These are phyloP conservation scores for Malacosoma neustria DNA, from an alignment of 2,888 invertebrate species.

Conservation along the genomic window DNA sequence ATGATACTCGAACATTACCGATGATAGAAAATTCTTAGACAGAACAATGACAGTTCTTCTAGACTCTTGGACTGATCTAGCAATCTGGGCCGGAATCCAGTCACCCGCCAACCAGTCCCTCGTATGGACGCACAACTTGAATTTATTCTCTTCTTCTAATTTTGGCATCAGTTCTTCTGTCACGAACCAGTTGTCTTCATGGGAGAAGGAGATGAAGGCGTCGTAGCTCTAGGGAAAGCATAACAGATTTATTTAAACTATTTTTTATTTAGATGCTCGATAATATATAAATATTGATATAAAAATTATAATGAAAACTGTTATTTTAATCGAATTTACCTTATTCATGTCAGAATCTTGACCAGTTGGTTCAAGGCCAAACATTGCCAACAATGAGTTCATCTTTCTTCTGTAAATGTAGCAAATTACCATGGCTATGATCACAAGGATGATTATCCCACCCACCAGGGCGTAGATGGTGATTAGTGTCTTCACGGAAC, in stretches of 20 bases:
- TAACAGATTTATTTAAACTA: too few species aligned
- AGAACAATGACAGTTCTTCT: background rate
- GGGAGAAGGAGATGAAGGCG: background rate
- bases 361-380: background rate
- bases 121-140: background rate
- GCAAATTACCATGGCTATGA: too few species aligned
- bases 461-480: too few species aligned
- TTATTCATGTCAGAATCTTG: background rate
- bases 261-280: too few species aligned
- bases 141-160: background rate
- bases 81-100: background rate
- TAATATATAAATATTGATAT: too few species aligned
- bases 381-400: background rate
- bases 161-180: background rate
- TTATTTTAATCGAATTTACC: too few species aligned
- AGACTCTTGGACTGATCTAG: background rate
- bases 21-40: background rate
- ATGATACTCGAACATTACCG: background rate
- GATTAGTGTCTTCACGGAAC: too few species aligned
- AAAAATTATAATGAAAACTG: too few species aligned
- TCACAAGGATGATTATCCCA: too few species aligned
- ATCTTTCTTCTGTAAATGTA: background rate
- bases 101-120: background rate
- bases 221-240: background rate
- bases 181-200: background rate